These are phyloP conservation scores for Burhinus bistriatus DNA, from an alignment of 2,113 vertebrate species.

Conservation along the genomic window DNA sequence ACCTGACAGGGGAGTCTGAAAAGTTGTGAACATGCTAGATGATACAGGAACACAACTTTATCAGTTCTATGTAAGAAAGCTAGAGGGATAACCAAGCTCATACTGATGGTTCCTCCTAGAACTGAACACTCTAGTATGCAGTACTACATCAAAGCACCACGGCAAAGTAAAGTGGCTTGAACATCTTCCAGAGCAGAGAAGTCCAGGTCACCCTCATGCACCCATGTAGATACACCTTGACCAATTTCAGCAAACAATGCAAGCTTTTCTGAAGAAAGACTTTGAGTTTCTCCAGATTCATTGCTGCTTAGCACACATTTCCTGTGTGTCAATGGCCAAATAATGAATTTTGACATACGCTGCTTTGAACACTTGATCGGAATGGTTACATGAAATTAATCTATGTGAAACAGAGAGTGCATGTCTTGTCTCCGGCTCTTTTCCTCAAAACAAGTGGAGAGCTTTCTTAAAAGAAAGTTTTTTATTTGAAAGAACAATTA, in stretches of 20 bases:
- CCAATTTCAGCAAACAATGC: neutral
- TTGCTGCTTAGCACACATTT: neutral
- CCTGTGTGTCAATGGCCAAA: neutral
- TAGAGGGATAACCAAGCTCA: neutral
- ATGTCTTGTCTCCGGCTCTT: neutral
- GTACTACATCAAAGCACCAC: neutral
- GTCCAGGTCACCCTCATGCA: neutral
- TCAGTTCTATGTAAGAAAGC: neutral
- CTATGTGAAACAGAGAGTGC: neutral
- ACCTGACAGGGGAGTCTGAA: neutral
- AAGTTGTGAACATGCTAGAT: neutral
- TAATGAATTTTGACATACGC: neutral
- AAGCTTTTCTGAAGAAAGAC: neutral
- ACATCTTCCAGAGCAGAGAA: neutral
- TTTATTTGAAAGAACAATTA: neutral
- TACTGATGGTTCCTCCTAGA: neutral
- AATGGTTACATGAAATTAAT: neutral
- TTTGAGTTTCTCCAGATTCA: neutral
- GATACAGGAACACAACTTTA: neutral
- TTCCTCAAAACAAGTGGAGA: neutral
- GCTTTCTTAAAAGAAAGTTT: neutral
- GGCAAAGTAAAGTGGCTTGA: neutral
- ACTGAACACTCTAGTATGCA: neutral
- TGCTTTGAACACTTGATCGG: neutral
- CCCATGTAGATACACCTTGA: neutral